phyloP scores from a whole-genome alignment of 2,113 vertebrate genomes.

The Trichechus manatus region DNA sequence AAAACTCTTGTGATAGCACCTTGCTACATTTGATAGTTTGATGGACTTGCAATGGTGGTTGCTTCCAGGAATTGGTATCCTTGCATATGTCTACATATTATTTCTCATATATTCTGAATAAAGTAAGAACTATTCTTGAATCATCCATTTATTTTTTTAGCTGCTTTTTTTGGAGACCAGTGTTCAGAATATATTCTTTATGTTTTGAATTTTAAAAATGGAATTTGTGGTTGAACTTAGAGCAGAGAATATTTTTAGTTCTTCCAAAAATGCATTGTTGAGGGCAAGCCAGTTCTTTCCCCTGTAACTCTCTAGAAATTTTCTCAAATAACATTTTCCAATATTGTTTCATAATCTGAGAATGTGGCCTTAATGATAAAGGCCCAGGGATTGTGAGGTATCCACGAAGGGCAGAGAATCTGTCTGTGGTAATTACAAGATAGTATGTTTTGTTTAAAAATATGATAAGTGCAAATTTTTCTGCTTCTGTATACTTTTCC shows the following conservation, averaged over 20 bases:
- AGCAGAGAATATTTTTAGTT: conserved; percentile 52
- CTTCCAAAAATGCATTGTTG: conserved; percentile 53
- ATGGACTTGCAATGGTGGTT: neutral
- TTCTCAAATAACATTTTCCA: conserved; percentile 62
- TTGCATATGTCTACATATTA: neutral
- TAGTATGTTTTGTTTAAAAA: neutral
- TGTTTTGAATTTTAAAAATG: neutral
- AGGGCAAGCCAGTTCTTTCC: conserved; percentile 40
- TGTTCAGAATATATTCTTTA: neutral
- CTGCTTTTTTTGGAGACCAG: neutral
- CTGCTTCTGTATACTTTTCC: neutral
- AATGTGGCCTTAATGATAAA: neutral
- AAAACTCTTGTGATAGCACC: neutral
- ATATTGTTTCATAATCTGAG: conserved; percentile 29
- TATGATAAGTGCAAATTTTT: neutral
- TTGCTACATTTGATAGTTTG: neutral
- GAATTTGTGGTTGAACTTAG: conserved; percentile 19
- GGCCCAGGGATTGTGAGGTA: neutral
- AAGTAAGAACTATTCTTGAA: neutral
- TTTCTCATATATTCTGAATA: neutral
- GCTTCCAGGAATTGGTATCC: neutral
- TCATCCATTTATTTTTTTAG: conserved; percentile 5
- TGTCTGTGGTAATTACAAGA: neutral
- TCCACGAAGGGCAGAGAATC: neutral
- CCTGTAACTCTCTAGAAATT: conserved; percentile 68